phyloP scores from a whole-genome alignment of 2,888 invertebrate species.

The Acleris holmiana region DNA sequence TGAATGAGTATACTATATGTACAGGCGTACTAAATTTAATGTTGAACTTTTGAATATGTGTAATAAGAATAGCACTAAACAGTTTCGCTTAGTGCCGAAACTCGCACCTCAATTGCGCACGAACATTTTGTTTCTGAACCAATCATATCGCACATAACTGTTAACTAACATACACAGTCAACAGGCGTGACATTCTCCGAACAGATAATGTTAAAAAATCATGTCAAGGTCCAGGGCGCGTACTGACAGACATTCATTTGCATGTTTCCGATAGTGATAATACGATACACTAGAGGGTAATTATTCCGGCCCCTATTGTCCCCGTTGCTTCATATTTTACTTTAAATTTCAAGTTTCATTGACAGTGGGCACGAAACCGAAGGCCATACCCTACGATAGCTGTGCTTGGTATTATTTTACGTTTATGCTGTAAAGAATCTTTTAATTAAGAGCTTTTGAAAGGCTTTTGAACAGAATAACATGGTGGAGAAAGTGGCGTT shows the following conservation, averaged over 20 bases:
- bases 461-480: too few species aligned
- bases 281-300: slow-evolving; percentile 41
- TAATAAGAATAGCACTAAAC: not conserved
- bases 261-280: slow-evolving; percentile 61
- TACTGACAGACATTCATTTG: slow-evolving; percentile 51
- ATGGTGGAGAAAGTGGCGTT: too few species aligned
- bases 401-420: too few species aligned
- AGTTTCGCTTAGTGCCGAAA: not conserved
- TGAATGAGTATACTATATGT: too few species aligned
- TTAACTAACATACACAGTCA: slow-evolving; percentile 27
- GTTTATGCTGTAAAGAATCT: too few species aligned
- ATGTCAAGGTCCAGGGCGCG: slow-evolving; percentile 65
- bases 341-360: slow-evolving; percentile 36
- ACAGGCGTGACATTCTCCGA: slow-evolving; percentile 47
- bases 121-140: slow-evolving; percentile 23
- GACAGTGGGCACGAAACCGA: slow-evolving; percentile 25
- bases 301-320: slow-evolving; percentile 51
- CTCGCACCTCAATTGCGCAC: slow-evolving; percentile 28
- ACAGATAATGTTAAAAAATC: slow-evolving; percentile 56
- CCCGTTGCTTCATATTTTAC: slow-evolving; percentile 39
- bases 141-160: slow-evolving; percentile 33
- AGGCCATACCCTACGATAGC: not conserved
- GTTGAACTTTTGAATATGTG: not conserved
- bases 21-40: too few species aligned
- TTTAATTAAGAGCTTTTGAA: too few species aligned